Base-by-base conservation (phyloP, 2,797 vertebrate genomes). In the Siniperca obscura region DNA sequence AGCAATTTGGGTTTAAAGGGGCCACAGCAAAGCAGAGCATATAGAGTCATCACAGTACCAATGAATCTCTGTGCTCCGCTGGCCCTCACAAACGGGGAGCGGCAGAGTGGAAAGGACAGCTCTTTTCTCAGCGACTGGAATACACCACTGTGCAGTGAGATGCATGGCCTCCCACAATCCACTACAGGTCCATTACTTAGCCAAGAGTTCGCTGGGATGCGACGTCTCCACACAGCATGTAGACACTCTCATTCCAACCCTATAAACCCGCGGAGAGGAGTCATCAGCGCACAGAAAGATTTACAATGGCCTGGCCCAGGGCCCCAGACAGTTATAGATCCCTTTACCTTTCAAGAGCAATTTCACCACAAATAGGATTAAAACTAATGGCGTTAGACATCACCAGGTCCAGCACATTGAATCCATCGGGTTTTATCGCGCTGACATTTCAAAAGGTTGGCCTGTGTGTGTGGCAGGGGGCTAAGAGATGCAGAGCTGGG, bases 401-500 rank as follows among this genome's bases (percentile, higher is more conserved):
- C 84, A 77, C 76, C 81, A 76, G 91, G 91, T 91, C 91, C 81
- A 85, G 90, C 89, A 86, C 90, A 89, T 93, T 91, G 90, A 92
- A 92, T 94, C 93, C 89, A 86, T 90, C 56, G 82, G 81, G 91
- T 92, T 96, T 95, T 94, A 95, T 94, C 84, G 70, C 59, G 65
- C 88, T 96, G 95, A 96, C 95, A 96, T 96, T 96, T 96, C 85
- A 83, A 96, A 95, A 95, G 95, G 94, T 96, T 94, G 92, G 89
- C 86, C 89, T 82, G 90, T 87, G 88, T 90, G 88, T 70, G 84
- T 40, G 16, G 78, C 80, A 46, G 70, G 77, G 22, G 53, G 76
- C 82, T 83, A 83, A 83, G 86, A 76, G 85, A 91, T 84, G 86
- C 86, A 81, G 91, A 86, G 87, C 92, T 76, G 88, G 90, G 85